A percentile compares a stretch with the other conserved stretches of the same genome.
phyloP scores from a whole-genome alignment of 2,797 vertebrate species.

The Staurois parvus region DNA sequence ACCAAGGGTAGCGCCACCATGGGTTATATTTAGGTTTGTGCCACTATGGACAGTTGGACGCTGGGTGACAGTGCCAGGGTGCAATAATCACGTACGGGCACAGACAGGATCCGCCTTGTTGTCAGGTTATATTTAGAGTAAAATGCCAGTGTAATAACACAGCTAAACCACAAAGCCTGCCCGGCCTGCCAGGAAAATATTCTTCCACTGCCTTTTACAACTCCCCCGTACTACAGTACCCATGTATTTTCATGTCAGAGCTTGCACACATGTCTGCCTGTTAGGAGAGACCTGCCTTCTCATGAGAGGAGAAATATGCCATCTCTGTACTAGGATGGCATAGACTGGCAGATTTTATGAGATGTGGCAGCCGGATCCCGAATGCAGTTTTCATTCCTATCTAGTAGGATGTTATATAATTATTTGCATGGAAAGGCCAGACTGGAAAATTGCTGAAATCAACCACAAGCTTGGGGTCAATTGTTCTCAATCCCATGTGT shows the following conservation, averaged over 20 bases:
- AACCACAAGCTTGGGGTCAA: too few relatives aligned
- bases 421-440: too few relatives aligned
- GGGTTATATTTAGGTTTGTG: not conserved
- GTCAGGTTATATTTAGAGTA: constrained; percentile 49
- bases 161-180: constrained; percentile 51
- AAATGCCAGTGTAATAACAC: constrained; percentile 51
- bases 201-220: constrained; percentile 5
- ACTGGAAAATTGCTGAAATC: too few relatives aligned
- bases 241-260: constrained; percentile 16
- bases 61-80: constrained; percentile 46
- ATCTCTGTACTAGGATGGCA: not conserved
- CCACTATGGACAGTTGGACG: constrained; percentile 2
- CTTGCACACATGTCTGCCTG: not conserved
- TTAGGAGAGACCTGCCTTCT: not conserved
- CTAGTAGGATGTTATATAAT: too few relatives aligned
- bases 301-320: not conserved
- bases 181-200: constrained; percentile 27
- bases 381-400: too few relatives aligned
- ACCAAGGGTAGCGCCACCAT: not conserved
- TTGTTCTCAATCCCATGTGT: too few relatives aligned
- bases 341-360: not conserved
- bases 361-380: too few relatives aligned
- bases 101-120: constrained; percentile 49
- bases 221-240: constrained; percentile 16
- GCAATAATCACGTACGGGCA: constrained; percentile 36